A percentile compares a stretch with the other conserved stretches of the same genome.
These are phyloP conservation scores for Elgaria multicarinata DNA, from an alignment of 2,113 vertebrate species.

Conservation along the genomic window DNA sequence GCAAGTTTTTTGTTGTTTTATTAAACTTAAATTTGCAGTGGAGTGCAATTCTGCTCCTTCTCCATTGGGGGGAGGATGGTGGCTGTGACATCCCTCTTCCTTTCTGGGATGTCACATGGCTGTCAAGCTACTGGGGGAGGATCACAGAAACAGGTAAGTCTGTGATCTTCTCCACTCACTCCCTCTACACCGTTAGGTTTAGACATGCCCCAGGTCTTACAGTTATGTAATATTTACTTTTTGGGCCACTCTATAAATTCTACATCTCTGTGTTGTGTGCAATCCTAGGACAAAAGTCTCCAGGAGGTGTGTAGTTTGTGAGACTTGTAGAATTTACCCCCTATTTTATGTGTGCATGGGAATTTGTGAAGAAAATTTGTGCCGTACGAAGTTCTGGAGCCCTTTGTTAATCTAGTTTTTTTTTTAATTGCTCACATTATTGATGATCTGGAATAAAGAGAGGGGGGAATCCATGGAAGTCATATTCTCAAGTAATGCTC, in stretches of 20 bases:
- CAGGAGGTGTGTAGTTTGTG: no score
- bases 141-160: no score
- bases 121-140: no score
- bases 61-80: no score
- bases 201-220: no score
- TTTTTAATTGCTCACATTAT: neutral
- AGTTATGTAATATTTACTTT: neutral
- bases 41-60: no score
- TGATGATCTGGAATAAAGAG: neutral
- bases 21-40: no score
- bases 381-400: neutral
- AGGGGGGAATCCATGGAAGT: accelerated
- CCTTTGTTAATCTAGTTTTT: neutral
- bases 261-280: neutral
- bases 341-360: neutral
- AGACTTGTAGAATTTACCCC: neutral
- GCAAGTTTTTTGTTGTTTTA: no score
- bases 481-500: accelerated
- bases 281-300: neutral
- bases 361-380: neutral
- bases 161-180: no score
- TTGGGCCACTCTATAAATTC: neutral
- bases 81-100: no score
- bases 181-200: no score
- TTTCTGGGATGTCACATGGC: no score